phyloP scores from a whole-genome alignment of 2,797 vertebrate genomes.

The Acanthopagrus latus region DNA sequence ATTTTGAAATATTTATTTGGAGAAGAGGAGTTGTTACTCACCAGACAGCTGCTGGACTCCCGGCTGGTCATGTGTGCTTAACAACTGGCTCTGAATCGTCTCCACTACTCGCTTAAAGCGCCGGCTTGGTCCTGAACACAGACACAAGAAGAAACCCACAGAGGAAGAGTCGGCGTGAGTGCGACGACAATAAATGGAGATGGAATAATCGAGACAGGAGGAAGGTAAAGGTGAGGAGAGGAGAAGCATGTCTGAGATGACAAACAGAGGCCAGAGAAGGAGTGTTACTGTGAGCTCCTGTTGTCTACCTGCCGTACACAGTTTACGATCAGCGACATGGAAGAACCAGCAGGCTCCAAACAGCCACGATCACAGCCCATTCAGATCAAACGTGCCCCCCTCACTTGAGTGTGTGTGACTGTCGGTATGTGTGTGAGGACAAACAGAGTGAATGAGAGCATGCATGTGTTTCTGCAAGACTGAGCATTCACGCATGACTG shows the following conservation, averaged over 20 bases:
- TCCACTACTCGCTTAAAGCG: constrained; percentile 99
- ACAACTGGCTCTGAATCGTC: constrained; percentile 98
- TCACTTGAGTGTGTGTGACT: background rate
- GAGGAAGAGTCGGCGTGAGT: background rate
- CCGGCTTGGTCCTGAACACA: constrained; percentile 92
- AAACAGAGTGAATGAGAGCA: constrained; percentile 14
- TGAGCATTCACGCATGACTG: constrained; percentile 51
- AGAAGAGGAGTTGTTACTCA: constrained; percentile 82
- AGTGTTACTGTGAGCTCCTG: constrained; percentile 30
- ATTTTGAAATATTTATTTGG: background rate
- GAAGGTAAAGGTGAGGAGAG: background rate
- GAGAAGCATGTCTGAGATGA: background rate
- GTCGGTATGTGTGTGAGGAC: background rate
- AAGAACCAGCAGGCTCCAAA: constrained; percentile 53
- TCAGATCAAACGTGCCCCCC: constrained; percentile 19
- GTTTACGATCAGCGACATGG: constrained; percentile 48
- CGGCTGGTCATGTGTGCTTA: constrained; percentile 98
- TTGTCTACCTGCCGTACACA: constrained; percentile 43
- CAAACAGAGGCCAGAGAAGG: constrained; percentile 23
- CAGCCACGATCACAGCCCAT: constrained; percentile 43
- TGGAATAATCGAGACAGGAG: background rate
- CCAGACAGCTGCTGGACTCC: constrained; percentile 97
- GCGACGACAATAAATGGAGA: background rate
- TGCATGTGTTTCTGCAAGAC: constrained; percentile 51
- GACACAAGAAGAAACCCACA: constrained; percentile 10